A percentile compares a stretch with the other conserved stretches of the same genome.
Evolutionary conservation across 1,140 invertebrate species (phyloP).

Genomic region (Trachymyrmex septentrionalis): DNA sequence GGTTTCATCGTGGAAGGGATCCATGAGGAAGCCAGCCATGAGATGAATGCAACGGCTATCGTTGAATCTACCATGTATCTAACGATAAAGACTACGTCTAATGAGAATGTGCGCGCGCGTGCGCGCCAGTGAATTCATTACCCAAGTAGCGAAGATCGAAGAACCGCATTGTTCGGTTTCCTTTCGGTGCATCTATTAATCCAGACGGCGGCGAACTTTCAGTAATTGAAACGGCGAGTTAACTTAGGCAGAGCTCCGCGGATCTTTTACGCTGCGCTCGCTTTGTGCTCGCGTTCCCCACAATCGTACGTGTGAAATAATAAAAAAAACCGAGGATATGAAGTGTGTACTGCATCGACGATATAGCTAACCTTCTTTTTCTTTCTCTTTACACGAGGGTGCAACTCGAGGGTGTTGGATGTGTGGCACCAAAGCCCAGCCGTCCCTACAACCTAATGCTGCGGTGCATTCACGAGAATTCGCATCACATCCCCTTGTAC

Average conservation of each 20-base stretch:
- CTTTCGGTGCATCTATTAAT: constrained; percentile 54
- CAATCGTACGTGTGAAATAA: constrained; percentile 25
- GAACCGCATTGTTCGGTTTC: constrained; percentile 34
- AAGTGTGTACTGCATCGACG: constrained; percentile 6
- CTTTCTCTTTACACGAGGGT: neutral
- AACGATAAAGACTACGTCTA: constrained; percentile 30
- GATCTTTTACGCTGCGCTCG: constrained; percentile 20
- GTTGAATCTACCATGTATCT: neutral
- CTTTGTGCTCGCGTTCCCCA: constrained; percentile 3
- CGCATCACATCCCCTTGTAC: constrained; percentile 44
- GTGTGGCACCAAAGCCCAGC: neutral
- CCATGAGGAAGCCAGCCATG: neutral
- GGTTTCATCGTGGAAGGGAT: neutral
- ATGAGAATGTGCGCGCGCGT: constrained; percentile 9
- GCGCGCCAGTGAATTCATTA: constrained; percentile 41
- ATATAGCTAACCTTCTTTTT: neutral
- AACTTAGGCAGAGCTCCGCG: neutral
- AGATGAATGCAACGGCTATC: constrained; percentile 24
- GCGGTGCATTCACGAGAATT: constrained; percentile 40
- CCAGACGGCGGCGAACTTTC: constrained; percentile 18
- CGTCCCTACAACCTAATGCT: neutral
- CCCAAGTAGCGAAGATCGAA: constrained; percentile 14
- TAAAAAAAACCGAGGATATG: constrained; percentile 47
- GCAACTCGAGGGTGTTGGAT: neutral
- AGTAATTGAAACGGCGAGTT: constrained; percentile 52